Evolutionary conservation across 2,797 vertebrate genomes (phyloP).

Genomic region (Anas acuta): DNA sequence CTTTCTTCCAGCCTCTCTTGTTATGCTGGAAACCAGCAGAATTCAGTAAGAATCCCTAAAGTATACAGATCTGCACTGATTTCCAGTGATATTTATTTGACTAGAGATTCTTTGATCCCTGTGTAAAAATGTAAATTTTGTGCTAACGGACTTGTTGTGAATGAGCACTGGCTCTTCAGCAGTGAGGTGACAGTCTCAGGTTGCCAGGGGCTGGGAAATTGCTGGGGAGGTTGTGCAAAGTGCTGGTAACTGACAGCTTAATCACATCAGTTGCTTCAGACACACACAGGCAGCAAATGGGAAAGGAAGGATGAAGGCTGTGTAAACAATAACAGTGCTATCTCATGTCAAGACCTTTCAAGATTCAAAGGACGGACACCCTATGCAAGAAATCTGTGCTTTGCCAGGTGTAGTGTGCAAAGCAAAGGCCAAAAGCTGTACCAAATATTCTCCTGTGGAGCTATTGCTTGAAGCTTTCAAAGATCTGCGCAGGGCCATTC

Average conservation of each 20-base stretch:
- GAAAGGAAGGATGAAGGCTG: background rate
- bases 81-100: background rate
- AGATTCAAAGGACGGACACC: background rate
- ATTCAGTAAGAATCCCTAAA: background rate
- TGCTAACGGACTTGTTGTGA: background rate
- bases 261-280: background rate
- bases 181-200: background rate
- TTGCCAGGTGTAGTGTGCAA: background rate
- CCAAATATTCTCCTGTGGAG: rapidly evolving
- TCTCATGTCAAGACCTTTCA: background rate
- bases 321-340: background rate
- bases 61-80: background rate
- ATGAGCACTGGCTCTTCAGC: background rate
- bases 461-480: background rate
- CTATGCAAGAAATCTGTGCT: background rate
- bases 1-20: background rate
- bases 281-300: background rate
- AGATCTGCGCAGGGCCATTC: background rate
- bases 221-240: background rate
- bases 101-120: background rate
- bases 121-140: background rate
- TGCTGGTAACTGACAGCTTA: background rate
- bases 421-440: background rate
- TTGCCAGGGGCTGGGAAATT: background rate
- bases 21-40: background rate